These are phyloP conservation scores for Rotaria sp. DNA, from an alignment of 2,888 invertebrate species.

Conservation along the genomic window DNA sequence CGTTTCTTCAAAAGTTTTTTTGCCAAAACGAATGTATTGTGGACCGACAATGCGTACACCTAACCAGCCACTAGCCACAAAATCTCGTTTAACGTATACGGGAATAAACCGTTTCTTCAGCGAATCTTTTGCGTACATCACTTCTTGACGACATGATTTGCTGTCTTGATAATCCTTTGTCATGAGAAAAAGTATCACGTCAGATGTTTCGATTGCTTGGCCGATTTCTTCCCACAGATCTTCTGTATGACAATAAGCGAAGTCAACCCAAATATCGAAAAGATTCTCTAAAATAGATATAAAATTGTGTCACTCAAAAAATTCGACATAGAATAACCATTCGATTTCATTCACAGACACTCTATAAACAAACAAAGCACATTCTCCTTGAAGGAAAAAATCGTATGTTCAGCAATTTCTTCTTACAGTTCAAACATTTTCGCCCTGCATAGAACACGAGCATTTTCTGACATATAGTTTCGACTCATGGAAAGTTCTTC, in stretches of 20 bases:
- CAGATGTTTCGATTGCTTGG: background rate
- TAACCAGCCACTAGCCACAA: background rate
- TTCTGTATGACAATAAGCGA: slow-evolving; percentile 15
- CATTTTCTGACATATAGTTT: too few species aligned
- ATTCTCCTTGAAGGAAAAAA: too few species aligned
- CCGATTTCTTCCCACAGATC: slow-evolving; percentile 15
- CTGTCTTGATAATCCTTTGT: slow-evolving; percentile 20
- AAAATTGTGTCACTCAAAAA: background rate
- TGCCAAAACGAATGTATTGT: slow-evolving; percentile 25
- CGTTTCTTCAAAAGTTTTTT: background rate
- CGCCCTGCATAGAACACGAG: too few species aligned
- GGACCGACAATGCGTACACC: background rate
- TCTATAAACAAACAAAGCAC: too few species aligned
- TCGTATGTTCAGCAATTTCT: too few species aligned
- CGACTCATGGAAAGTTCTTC: too few species aligned
- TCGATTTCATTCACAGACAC: too few species aligned
- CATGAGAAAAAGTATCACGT: background rate
- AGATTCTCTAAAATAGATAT: background rate
- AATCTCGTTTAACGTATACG: background rate
- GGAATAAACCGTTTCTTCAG: slow-evolving; percentile 16
- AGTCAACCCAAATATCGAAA: background rate
- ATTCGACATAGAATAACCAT: too few species aligned
- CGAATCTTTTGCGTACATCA: slow-evolving; percentile 14
- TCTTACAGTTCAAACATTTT: too few species aligned
- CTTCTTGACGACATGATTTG: slow-evolving; percentile 25